A percentile compares a stretch with the other conserved stretches of the same genome.
Evolutionary conservation across 2,888 invertebrate genomes (phyloP).

Genomic region (Amphipyra tragopoginis): DNA sequence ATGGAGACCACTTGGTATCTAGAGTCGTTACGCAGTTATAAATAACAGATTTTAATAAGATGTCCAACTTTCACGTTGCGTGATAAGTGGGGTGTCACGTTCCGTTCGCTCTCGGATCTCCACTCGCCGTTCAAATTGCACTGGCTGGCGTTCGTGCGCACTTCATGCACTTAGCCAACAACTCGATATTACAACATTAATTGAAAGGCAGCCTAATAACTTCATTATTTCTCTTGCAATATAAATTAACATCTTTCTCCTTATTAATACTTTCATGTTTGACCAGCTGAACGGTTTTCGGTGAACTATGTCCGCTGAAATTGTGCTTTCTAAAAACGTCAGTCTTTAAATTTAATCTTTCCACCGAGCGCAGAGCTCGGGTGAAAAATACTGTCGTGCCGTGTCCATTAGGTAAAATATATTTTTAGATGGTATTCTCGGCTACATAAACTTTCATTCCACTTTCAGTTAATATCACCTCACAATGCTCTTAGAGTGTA

Average conservation of each 20-base stretch:
- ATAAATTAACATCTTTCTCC: conserved; percentile 1
- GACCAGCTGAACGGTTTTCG: conserved; percentile 21
- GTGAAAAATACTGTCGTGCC: conserved; percentile 82
- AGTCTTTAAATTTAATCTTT: conserved; percentile 83
- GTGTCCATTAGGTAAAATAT: conserved; percentile 83
- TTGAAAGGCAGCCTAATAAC: conserved; percentile 50
- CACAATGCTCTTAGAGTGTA: conserved; percentile 41
- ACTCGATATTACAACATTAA: conserved; percentile 68
- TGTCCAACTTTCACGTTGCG: conserved; percentile 83
- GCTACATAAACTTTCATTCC: conserved; percentile 70
- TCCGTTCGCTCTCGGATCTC: conserved; percentile 84
- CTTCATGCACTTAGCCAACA: conserved; percentile 70
- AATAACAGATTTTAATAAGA: conserved; percentile 84
- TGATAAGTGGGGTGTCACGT: conserved; percentile 87
- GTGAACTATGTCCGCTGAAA: conserved; percentile 60
- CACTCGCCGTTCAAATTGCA: conserved; percentile 83
- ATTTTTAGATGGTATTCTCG: conserved; percentile 78
- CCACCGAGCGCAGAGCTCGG: conserved; percentile 73
- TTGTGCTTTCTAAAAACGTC: conserved; percentile 79
- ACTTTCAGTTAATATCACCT: conserved; percentile 47
- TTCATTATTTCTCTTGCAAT: conserved; percentile 45
- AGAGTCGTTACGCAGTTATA: conserved; percentile 73
- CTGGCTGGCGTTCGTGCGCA: conserved; percentile 71
- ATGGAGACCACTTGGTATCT: conserved; percentile 46
- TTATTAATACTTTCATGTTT: conserved; percentile 4